These are phyloP conservation scores for Cetonia aurata DNA, from an alignment of 2,888 invertebrate genomes.

Conservation along the genomic window DNA sequence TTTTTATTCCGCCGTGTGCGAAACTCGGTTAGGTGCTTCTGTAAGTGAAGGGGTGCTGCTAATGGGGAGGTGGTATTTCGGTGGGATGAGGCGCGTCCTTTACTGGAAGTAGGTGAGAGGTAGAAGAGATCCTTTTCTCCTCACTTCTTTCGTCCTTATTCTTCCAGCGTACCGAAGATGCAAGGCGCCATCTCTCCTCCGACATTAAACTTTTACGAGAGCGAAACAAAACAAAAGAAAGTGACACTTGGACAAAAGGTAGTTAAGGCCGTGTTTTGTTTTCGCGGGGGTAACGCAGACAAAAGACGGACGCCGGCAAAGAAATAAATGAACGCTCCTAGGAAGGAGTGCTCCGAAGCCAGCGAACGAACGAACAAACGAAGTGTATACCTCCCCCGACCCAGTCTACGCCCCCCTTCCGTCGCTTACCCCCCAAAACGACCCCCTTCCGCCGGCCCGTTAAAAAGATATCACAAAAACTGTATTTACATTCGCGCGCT, in stretches of 20 bases:
- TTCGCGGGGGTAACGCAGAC: slow-evolving; percentile 57
- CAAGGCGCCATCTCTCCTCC: neutral
- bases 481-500: slow-evolving; percentile 66
- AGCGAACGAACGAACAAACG: neutral
- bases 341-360: slow-evolving; percentile 56
- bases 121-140: slow-evolving; percentile 45
- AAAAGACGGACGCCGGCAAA: slow-evolving; percentile 65
- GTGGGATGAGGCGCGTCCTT: slow-evolving; percentile 11
- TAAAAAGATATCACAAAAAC: slow-evolving; percentile 69
- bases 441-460: slow-evolving; percentile 52
- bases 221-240: slow-evolving; percentile 65
- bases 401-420: neutral
- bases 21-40: too few relatives aligned
- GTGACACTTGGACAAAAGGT: slow-evolving; percentile 68
- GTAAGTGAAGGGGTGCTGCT: too few relatives aligned
- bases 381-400: neutral
- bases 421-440: neutral
- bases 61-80: neutral
- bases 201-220: slow-evolving; percentile 64
- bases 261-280: slow-evolving; percentile 67
- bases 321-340: slow-evolving; percentile 66
- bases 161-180: too few relatives aligned
- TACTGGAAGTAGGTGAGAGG: slow-evolving; percentile 23
- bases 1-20: neutral
- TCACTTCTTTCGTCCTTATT: slow-evolving; percentile 34